These are phyloP conservation scores for Drosophila grimshawi DNA, from an alignment of 1,140 invertebrate species.

Conservation along the genomic window DNA sequence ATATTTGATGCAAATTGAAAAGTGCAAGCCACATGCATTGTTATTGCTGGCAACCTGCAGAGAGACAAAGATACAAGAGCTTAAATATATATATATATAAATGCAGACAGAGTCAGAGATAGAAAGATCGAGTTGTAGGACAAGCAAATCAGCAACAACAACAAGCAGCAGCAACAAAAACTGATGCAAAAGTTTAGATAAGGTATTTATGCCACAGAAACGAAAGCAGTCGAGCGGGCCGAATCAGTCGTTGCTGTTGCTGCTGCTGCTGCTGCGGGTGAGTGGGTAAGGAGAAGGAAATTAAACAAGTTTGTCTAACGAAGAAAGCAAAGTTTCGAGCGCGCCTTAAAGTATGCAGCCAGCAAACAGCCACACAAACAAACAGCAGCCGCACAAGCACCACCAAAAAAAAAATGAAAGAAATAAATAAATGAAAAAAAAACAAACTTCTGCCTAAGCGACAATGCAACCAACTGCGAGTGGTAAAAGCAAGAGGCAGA, in stretches of 20 bases:
- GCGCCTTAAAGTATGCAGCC: constrained; percentile 76
- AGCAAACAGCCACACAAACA: constrained; percentile 27
- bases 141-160: constrained; percentile 58
- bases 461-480: constrained; percentile 32
- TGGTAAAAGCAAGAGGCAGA: not conserved
- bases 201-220: constrained; percentile 47
- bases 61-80: constrained; percentile 1
- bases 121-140: constrained; percentile 16
- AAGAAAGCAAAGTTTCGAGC: constrained; percentile 71
- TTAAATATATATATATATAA: constrained; percentile 12
- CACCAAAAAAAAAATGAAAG: constrained; percentile 4
- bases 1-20: constrained; percentile 55
- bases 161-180: constrained; percentile 37
- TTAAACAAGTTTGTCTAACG: constrained; percentile 81
- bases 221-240: constrained; percentile 11
- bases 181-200: constrained; percentile 63
- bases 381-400: constrained; percentile 21
- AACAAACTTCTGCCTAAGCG: constrained; percentile 36
- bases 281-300: constrained; percentile 71
- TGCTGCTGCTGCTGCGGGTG: not conserved
- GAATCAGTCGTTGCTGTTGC: not conserved
- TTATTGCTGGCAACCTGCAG: constrained; percentile 20
- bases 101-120: constrained; percentile 1
- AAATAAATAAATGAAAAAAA: not conserved
- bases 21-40: constrained; percentile 42